phyloP scores from a whole-genome alignment of 2,888 invertebrate species.

The Apodemia mormo region DNA sequence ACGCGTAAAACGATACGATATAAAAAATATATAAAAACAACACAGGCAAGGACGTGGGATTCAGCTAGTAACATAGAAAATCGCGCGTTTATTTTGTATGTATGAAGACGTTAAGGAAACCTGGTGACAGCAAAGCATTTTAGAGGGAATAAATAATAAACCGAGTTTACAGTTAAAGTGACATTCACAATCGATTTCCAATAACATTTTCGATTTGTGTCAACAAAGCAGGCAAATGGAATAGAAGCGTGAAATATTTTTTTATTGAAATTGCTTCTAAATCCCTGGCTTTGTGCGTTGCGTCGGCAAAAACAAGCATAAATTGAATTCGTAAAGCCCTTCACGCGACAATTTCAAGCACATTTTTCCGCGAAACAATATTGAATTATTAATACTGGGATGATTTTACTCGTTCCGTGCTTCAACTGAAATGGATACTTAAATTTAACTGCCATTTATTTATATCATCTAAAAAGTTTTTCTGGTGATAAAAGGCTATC shows the following conservation, averaged over 20 bases:
- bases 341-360: slow-evolving; percentile 28
- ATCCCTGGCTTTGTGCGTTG: slow-evolving; percentile 51
- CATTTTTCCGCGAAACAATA: slow-evolving; percentile 24
- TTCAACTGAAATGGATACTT: not conserved
- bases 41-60: no score
- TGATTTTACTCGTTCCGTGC: not conserved
- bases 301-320: slow-evolving; percentile 46
- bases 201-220: slow-evolving; percentile 32
- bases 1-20: no score
- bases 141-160: slow-evolving; percentile 24
- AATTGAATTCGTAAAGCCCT: slow-evolving; percentile 53
- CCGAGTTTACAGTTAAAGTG: not conserved
- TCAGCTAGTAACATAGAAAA: no score
- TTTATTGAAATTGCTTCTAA: slow-evolving; percentile 58
- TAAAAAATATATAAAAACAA: no score
- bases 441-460: not conserved
- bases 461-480: no score
- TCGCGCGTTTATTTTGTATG: not conserved
- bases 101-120: not conserved
- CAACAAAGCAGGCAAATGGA: slow-evolving; percentile 29
- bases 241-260: slow-evolving; percentile 31
- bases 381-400: slow-evolving; percentile 25
- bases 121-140: not conserved
- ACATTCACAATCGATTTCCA: slow-evolving; percentile 5
- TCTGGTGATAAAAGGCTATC: no score